Evolutionary conservation across 2,797 vertebrate genomes (phyloP), one percentile per base, ranked within the genome.

Genomic region (Muscicapa striata): DNA sequence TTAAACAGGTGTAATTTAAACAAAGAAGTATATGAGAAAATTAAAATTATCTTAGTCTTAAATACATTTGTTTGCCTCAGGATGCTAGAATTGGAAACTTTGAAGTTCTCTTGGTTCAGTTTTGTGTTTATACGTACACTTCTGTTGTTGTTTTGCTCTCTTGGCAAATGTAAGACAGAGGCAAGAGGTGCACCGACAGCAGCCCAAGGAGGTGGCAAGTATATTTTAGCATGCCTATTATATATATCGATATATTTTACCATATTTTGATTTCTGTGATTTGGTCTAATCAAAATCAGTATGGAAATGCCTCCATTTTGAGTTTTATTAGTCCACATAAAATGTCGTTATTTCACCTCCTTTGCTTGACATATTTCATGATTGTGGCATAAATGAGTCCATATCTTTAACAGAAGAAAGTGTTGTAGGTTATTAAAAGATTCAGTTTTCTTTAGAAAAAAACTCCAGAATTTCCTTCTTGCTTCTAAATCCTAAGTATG

Each of bases 141-240:
- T 82, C 24, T 84, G 32, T 64, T 84, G 36, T 63, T 83, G 51
- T 85, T 95, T 87, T 92, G 6, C 51, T 89, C 29, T 81, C n/a
- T 61, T 81, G 84, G 75, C 9, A 59, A 89, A 62, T 38, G 3
- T 72, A 69, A 85, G 58, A 93, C 29, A 16, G 54, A 69, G 40
- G 54, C 46, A 75, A 84, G 51, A 64, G 41, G 52, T 32, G 20
- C 17, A 58, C 36, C 6, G 14, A 59, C 23, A 87, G 26, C 29
- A 89, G 58, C 36, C 48, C 23, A 43, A 87, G 64, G 68, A 86
- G 32, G 20, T 66, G 46, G 66, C 36, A 88, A 87, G n/a, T 62
- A 68, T 75, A 61, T 72, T 95, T 75, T 66, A 84, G 38, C 61
- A 43, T 77, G n/a, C 46, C 13, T 46, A 46, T 46, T 46, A 46